Evolutionary conservation across 2,113 vertebrate species (phyloP).

Genomic region (Alethe castanea): DNA sequence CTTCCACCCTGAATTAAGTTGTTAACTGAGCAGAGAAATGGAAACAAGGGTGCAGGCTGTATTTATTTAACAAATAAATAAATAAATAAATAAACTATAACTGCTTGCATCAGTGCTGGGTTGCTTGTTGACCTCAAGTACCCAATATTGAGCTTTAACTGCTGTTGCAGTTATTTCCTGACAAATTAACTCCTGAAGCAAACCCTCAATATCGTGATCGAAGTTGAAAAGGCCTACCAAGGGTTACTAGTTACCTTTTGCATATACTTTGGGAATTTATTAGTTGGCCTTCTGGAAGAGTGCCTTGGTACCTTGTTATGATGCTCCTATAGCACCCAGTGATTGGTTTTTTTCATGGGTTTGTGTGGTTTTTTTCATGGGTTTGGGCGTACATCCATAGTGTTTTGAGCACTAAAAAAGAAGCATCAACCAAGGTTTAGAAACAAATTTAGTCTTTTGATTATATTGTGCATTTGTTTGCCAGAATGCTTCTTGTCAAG

Average conservation of each 20-base stretch:
- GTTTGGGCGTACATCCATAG: fast-evolving
- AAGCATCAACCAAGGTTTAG: neutral
- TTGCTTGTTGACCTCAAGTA: neutral
- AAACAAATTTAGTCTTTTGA: neutral
- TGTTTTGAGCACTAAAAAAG: neutral
- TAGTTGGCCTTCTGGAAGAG: neutral
- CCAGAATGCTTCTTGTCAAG: neutral
- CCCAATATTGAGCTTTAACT: neutral
- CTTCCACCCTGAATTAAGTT: neutral
- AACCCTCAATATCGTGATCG: neutral
- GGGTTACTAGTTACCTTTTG: neutral
- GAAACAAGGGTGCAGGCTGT: neutral
- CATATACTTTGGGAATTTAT: neutral
- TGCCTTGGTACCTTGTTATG: neutral
- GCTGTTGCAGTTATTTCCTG: neutral
- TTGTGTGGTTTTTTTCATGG: fast-evolving
- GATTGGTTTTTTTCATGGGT: neutral
- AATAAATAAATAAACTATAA: neutral
- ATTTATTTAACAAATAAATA: neutral
- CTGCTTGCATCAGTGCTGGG: neutral
- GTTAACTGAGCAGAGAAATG: neutral
- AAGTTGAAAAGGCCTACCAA: neutral
- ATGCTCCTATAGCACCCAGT: neutral
- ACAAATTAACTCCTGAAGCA: neutral
- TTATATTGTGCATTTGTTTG: neutral